Evolutionary conservation across 2,888 invertebrate species (phyloP).

Genomic region (Luffia ferchaultella): DNA sequence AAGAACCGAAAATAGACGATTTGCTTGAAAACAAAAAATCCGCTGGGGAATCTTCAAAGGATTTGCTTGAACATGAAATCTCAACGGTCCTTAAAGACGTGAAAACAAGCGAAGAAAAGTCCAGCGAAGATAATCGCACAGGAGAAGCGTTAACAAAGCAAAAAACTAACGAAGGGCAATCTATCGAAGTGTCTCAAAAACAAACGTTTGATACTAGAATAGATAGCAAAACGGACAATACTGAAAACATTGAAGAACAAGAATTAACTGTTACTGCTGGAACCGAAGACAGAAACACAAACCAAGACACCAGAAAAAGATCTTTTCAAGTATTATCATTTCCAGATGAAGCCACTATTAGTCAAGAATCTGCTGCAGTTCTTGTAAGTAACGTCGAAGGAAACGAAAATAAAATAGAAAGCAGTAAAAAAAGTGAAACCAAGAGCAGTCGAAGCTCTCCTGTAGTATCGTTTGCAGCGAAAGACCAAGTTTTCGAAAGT

Average conservation of each 20-base stretch:
- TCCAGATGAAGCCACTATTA: constrained; percentile 27
- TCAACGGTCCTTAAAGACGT: too few relatives aligned
- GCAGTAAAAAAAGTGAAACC: constrained; percentile 24
- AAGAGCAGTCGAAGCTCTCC: constrained; percentile 27
- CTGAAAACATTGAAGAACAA: constrained; percentile 8
- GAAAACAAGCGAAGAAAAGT: neutral
- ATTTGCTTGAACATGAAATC: neutral
- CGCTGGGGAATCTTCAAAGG: neutral
- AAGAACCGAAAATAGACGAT: constrained; percentile 12
- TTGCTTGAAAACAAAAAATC: constrained; percentile 7
- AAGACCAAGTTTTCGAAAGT: constrained; percentile 44
- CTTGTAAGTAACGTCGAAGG: constrained; percentile 23
- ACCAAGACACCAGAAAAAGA: constrained; percentile 31
- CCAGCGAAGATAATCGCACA: neutral
- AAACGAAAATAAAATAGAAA: constrained; percentile 21
- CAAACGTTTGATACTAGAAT: neutral
- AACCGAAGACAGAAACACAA: constrained; percentile 1
- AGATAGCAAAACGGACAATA: constrained; percentile 8
- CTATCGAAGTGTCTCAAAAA: neutral
- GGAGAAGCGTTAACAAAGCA: constrained; percentile 4
- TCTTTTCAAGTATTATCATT: constrained; percentile 54
- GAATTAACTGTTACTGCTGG: neutral
- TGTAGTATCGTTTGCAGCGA: constrained; percentile 48
- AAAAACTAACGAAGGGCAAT: constrained; percentile 2
- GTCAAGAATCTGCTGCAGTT: constrained; percentile 9